Evolutionary conservation across 2,797 vertebrate genomes (phyloP).

Genomic region (Etheostoma nigrum): DNA sequence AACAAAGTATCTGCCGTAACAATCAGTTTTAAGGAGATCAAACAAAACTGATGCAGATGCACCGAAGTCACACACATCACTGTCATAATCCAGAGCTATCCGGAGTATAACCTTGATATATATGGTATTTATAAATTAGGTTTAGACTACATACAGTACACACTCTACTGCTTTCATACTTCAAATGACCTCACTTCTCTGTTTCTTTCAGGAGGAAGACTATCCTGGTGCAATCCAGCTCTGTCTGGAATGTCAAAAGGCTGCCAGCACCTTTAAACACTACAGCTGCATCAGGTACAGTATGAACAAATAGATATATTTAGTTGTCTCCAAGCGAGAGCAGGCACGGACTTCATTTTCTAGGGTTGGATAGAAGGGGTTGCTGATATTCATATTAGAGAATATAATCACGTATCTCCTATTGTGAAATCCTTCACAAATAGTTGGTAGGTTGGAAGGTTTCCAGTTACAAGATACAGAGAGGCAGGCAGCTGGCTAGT

Average conservation of each 20-base stretch:
- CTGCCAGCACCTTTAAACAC: slow-evolving; percentile 99
- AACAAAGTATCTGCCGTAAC: background rate
- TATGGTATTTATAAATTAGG: background rate
- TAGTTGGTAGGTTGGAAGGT: background rate
- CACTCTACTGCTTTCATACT: background rate
- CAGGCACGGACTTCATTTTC: background rate
- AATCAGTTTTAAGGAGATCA: slow-evolving; percentile 15
- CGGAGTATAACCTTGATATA: background rate
- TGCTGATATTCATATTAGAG: slow-evolving; percentile 5
- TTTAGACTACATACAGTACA: background rate
- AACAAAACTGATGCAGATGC: slow-evolving; percentile 5
- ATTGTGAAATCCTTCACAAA: slow-evolving; percentile 10
- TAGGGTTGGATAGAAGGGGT: background rate
- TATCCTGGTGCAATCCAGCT: slow-evolving; percentile 98
- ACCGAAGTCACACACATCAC: background rate
- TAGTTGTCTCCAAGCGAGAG: slow-evolving; percentile 3
- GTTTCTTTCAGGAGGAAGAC: slow-evolving; percentile 92
- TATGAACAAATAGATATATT: slow-evolving; percentile 44
- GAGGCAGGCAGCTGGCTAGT: slow-evolving; percentile 1
- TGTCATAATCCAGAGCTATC: background rate
- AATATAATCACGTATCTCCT: background rate
- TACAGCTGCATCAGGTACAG: slow-evolving; percentile 98
- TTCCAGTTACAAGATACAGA: slow-evolving; percentile 12
- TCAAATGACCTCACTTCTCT: slow-evolving; percentile 18
- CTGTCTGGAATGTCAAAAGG: slow-evolving; percentile 98